These are phyloP conservation scores for Eidolon helvum DNA, from an alignment of 2,113 vertebrate genomes.

Conservation along the genomic window DNA sequence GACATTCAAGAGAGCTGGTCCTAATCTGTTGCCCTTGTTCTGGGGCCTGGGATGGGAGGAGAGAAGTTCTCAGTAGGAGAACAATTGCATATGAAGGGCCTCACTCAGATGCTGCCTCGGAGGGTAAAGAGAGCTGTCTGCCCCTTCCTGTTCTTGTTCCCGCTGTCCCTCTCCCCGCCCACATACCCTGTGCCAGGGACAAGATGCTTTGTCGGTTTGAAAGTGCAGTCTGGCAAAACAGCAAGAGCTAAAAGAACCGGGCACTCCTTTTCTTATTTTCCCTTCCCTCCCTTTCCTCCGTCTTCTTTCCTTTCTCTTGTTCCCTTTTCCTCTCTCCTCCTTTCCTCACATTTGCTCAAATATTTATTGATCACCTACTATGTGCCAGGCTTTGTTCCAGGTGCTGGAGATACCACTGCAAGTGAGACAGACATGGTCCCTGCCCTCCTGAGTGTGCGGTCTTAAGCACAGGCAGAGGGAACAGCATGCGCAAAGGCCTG, in stretches of 20 bases:
- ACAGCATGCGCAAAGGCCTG: background rate
- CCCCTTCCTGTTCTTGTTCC: background rate
- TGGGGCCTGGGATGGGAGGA: accelerated
- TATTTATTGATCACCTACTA: background rate
- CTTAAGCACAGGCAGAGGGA: background rate
- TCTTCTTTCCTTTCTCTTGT: background rate
- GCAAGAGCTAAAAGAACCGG: too few relatives aligned
- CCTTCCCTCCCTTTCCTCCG: background rate
- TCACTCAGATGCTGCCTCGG: background rate
- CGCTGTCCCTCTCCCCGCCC: background rate
- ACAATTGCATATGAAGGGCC: background rate
- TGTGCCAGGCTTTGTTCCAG: background rate
- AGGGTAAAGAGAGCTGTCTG: background rate
- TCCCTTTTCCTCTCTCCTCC: background rate
- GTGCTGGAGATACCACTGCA: background rate
- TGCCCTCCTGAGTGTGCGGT: background rate
- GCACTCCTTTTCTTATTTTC: background rate
- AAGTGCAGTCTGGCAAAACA: background rate
- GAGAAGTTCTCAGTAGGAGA: background rate
- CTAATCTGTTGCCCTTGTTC: background rate
- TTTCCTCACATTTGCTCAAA: background rate
- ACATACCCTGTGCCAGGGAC: background rate
- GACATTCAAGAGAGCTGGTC: background rate
- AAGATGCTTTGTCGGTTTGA: background rate
- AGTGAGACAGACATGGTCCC: background rate